Base-by-base conservation (phyloP, 1,140 invertebrate genomes). In the Harlomillsia oculata region DNA sequence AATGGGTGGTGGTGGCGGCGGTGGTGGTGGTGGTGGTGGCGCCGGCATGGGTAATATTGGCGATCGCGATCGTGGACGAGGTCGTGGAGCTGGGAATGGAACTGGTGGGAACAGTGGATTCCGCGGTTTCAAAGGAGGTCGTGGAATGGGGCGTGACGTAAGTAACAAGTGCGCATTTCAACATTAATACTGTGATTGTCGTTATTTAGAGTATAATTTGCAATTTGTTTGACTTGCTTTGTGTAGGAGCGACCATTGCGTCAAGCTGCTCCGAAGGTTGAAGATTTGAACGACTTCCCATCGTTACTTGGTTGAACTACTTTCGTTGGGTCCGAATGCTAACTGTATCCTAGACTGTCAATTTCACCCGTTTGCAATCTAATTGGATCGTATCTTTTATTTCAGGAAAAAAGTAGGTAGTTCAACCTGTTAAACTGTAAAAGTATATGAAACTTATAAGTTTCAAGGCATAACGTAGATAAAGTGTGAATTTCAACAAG, bases 221-320 rank as follows among this genome's bases (percentile, higher is more conserved):
- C 1, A 43, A 51, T 48, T 41, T n/a, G n/a, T n/a, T n/a, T n/a
- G n/a, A n/a, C n/a, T 20, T 25, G 40, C 36, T 45, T 60, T 63
- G 41, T 59, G 63, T 32, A 63, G 55, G 55, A 58, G 30, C 60
- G 64, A 28, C 55, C 58, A 21, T 39, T 55, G n/a, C 73, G 76
- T 65, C 79, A 80, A 62, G 74, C 81, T 60, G 89, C 89, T 68
- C 92, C 92, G 20, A 92, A 91, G 72, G 88, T 96, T 46, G 89
- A 94, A 71, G 90, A 96, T 75, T 90, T 90, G 76, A 83, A 86
- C 69, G 90, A 93, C 75, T 95, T 96, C 75, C 92, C 92, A 60
- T 89, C 87, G 67, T n/a, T n/a, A n/a, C 77, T 93, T 69, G 84
- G 85, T 71, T 88, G 84, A n/a, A n/a, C n/a, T n/a, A n/a, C n/a